Base-by-base conservation (phyloP, 2,113 vertebrate genomes). In the Garra rufa region DNA sequence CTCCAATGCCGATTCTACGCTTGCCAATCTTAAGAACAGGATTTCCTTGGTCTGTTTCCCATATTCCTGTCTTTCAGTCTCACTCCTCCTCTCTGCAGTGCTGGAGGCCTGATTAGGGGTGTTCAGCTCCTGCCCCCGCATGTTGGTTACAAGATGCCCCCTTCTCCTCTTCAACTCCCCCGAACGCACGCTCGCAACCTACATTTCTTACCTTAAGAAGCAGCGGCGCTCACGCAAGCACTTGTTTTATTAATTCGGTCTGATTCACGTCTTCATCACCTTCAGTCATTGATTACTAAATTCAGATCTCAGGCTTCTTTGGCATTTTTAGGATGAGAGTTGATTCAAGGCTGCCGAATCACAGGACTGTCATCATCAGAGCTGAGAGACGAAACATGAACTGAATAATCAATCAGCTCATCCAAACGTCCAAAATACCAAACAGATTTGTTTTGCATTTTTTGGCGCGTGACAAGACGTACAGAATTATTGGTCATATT, bases 41-140 rank as follows among this genome's bases (percentile, higher is more conserved):
- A 95, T 95, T 94, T 94, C 93, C 94, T 94, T 95, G 94, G 94
- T 94, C 92, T 84, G 91, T 90, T 94, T 94, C 93, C 93, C 93
- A 92, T 91, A 93, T 83, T 78, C 67, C 55, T 71, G 79, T 44
- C 70, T 77, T 46, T 86, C 74, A 59, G 15, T 79, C 34, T 85
- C 80, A 50, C 63, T 67, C 77, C 71, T 41, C 78, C 38, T 83
- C 76, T 83, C 50, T 71, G 24, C 76, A 34, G 84, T 84, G 88
- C 89, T 86, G 43, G 87, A 89, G 87, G 89, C 79, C 82, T 63
- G 87, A 86, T 90, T 87, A 78, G 77, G 87, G 71, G 73, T 86
- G 85, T 87, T 83, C 82, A 87, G 84, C 85, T 85, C 84, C 86
- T 88, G 81, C 84, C 86, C 83, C 76, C 76, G 43, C 65, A 65